Conservation (phyloP, 2,888 invertebrate species). For the Lutraria lutraria region DNA sequence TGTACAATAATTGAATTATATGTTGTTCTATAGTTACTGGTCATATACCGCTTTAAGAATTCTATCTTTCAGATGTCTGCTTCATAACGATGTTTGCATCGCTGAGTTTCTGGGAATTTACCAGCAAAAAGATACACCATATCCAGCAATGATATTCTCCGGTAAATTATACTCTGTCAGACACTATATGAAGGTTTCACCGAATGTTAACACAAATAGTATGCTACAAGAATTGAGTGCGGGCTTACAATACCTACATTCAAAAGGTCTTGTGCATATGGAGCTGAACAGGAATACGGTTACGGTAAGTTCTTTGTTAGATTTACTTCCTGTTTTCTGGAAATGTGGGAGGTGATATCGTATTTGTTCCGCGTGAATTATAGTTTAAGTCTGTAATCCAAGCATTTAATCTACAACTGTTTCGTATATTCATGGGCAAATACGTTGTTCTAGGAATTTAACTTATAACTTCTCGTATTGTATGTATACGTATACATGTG, state of each 20-base stretch:
- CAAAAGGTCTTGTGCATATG: conserved; percentile 68
- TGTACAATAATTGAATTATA: too few species aligned
- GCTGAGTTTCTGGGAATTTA: conserved; percentile 66
- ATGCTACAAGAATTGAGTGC: conserved; percentile 47
- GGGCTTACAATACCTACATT: conserved; percentile 64
- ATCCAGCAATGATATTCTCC: conserved; percentile 58
- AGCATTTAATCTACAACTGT: too few species aligned
- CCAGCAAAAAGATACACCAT: conserved; percentile 51
- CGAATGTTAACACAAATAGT: conserved; percentile 41
- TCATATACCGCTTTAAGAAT: too few species aligned
- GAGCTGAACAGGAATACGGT: conserved; percentile 61
- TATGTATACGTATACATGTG: too few species aligned
- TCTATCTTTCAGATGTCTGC: conserved; percentile 55
- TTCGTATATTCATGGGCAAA: too few species aligned
- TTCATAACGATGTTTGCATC: conserved; percentile 63
- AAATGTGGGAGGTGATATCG: too few species aligned
- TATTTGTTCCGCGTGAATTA: too few species aligned
- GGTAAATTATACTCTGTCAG: conserved; percentile 56
- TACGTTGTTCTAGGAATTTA: too few species aligned
- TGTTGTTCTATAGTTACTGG: too few species aligned
- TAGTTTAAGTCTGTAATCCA: too few species aligned
- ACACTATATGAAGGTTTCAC: conserved; percentile 35
- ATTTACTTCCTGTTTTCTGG: too few species aligned
- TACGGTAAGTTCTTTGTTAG: conserved; percentile 39
- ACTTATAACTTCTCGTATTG: too few species aligned